Conservation (phyloP, 2,113 vertebrate species). For the Centropus bengalensis region DNA sequence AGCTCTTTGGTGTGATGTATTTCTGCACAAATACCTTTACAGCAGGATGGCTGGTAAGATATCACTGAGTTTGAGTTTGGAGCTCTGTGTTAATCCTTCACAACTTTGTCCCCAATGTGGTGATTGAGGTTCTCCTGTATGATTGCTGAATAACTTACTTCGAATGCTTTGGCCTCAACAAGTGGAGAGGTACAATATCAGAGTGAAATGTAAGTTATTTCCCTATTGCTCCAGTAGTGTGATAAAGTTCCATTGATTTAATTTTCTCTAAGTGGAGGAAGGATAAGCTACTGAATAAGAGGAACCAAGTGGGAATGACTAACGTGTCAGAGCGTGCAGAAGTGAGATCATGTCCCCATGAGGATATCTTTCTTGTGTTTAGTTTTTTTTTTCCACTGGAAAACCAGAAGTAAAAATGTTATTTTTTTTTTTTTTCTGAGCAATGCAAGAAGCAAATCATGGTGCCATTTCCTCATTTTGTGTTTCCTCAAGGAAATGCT, state of each 20-base stretch:
- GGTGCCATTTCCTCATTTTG: slow-evolving; percentile 29
- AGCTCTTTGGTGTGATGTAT: neutral
- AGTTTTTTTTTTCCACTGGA: neutral
- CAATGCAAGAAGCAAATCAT: neutral
- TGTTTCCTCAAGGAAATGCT: slow-evolving; percentile 25
- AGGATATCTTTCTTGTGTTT: neutral
- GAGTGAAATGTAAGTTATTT: neutral
- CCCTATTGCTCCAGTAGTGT: neutral
- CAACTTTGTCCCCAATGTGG: neutral
- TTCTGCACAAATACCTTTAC: neutral
- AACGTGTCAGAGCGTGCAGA: neutral
- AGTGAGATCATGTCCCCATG: neutral
- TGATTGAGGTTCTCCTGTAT: neutral
- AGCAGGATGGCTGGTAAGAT: neutral
- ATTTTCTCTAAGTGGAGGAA: neutral
- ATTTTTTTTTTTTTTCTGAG: neutral
- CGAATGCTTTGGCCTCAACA: neutral
- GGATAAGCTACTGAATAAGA: neutral
- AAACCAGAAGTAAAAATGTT: slow-evolving; percentile 12
- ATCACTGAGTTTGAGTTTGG: fast-evolving
- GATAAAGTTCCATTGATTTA: neutral
- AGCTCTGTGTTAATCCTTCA: neutral
- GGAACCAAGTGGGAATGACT: slow-evolving; percentile 27
- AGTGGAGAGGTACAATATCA: neutral
- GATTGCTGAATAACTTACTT: neutral